Conservation (phyloP, 2,797 vertebrate species). For the Eospalax fontanierii region DNA sequence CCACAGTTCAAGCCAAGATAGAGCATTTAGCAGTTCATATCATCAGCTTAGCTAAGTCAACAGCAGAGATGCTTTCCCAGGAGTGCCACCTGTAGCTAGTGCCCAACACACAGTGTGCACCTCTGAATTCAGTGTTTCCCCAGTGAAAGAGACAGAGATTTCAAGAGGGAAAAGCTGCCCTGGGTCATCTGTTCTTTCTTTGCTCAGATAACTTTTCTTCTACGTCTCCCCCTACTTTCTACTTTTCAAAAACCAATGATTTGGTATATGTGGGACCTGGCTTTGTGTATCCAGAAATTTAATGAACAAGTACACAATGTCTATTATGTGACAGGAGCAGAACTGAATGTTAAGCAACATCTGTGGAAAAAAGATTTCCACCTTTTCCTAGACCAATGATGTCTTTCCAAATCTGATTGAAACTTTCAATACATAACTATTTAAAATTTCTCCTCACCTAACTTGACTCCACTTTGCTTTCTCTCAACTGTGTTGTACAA, state of each 20-base stretch:
- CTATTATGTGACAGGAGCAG: neutral
- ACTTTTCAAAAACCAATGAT: neutral
- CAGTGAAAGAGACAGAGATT: constrained; percentile 31
- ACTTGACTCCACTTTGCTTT: neutral
- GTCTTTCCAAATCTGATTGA: neutral
- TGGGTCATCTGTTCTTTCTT: neutral
- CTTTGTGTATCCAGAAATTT: neutral
- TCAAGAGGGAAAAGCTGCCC: neutral
- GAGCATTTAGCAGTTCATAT: constrained; percentile 31
- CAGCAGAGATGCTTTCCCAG: neutral
- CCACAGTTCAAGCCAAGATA: neutral
- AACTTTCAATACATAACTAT: neutral
- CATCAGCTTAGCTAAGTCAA: neutral
- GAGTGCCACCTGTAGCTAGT: constrained; percentile 20
- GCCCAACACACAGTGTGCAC: neutral
- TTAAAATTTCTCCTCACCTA: neutral
- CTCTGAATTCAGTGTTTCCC: constrained; percentile 23
- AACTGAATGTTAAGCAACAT: neutral
- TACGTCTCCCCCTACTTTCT: neutral
- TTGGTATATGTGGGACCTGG: neutral
- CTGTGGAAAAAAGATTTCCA: neutral
- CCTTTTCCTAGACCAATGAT: no score
- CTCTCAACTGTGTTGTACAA: neutral
- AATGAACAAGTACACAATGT: neutral
- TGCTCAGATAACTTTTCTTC: neutral